Conservation (phyloP, 2,797 vertebrate species). For the Pangasius sanitwongsei region DNA sequence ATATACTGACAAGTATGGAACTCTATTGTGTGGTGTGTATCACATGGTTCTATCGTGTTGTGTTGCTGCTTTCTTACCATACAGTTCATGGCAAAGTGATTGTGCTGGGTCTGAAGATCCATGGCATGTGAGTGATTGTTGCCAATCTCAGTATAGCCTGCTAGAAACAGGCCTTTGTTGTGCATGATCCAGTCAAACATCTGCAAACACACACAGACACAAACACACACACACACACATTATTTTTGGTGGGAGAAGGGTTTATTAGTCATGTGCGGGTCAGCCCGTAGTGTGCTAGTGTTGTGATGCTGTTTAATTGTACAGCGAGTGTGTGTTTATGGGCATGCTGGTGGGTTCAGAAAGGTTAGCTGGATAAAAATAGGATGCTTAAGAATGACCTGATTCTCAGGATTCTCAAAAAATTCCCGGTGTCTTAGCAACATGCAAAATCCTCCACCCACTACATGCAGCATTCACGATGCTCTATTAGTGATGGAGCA, state of each 20-base stretch:
- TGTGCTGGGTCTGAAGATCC: slow-evolving; percentile 99
- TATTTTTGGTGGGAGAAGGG: not conserved
- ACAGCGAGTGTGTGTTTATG: slow-evolving; percentile 9
- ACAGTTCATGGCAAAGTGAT: slow-evolving; percentile 99
- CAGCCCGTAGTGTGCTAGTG: not conserved
- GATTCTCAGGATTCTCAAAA: slow-evolving; percentile 53
- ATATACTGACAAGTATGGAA: not conserved
- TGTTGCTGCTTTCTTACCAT: slow-evolving; percentile 84
- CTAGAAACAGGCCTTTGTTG: slow-evolving; percentile 99
- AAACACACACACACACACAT: slow-evolving; percentile 13
- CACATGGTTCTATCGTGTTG: no score
- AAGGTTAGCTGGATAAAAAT: slow-evolving; percentile 46
- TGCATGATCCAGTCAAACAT: slow-evolving; percentile 99
- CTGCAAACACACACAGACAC: slow-evolving; percentile 67
- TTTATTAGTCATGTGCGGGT: slow-evolving; percentile 8
- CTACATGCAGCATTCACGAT: slow-evolving; percentile 32
- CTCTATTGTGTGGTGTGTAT: not conserved
- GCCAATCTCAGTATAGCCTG: slow-evolving; percentile 97
- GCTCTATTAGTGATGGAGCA: slow-evolving; percentile 34
- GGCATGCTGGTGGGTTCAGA: slow-evolving; percentile 18
- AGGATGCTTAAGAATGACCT: slow-evolving; percentile 58
- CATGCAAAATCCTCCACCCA: slow-evolving; percentile 64
- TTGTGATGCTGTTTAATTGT: not conserved
- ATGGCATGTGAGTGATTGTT: slow-evolving; percentile 94
- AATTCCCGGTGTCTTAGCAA: slow-evolving; percentile 79